Base-by-base conservation (phyloP, 1,140 invertebrate species). In the Chironomus tepperi region DNA sequence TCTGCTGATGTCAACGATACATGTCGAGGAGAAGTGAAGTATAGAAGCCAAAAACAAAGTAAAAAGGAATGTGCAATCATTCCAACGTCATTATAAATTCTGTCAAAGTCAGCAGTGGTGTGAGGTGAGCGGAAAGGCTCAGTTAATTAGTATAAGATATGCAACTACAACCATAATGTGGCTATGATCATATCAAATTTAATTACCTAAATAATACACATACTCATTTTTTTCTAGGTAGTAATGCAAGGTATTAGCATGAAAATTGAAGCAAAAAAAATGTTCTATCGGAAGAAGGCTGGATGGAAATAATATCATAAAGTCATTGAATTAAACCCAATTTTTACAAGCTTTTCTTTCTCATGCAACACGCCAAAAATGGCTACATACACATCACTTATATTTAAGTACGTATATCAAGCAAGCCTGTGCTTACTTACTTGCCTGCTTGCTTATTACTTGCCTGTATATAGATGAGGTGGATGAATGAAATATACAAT, bases 81-180 rank as follows among this genome's bases (percentile, higher is more conserved):
- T 70, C 7, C 65, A 16, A 70, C 65, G 19, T 70, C 65, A 70
- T 70, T 70, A 70, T 18, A 70, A 19, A 70, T 70, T 70, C 65
- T 70, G 6, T 19, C 2, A 70, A 70, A 70, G 18, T 70, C n/a
- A 70, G 65, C 65, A 70, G 9, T 70, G 12, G 16, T 70, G 18
- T 70, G 65, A 70, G 65, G 16, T 6, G 6, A 70, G 16, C 65
- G 18, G 65, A 70, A 57, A 70, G 64, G 64, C 16, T 19, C n/a
- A 16, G 64, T 67, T 19, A 57, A 57, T 12, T 57, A 57, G n/a
- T 57, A 7, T 57, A n/a, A 57, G 47, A 57, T 57, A 57, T 57
- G 47, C 47, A n/a, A 57, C 24, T 34, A 34, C 24, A 34, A 34
- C 1, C 24, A 34, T 34, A 34, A 2, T 34, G 5, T 34, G 24